phyloP scores from a whole-genome alignment of 2,888 invertebrate species.

The Andrena flavipes region DNA sequence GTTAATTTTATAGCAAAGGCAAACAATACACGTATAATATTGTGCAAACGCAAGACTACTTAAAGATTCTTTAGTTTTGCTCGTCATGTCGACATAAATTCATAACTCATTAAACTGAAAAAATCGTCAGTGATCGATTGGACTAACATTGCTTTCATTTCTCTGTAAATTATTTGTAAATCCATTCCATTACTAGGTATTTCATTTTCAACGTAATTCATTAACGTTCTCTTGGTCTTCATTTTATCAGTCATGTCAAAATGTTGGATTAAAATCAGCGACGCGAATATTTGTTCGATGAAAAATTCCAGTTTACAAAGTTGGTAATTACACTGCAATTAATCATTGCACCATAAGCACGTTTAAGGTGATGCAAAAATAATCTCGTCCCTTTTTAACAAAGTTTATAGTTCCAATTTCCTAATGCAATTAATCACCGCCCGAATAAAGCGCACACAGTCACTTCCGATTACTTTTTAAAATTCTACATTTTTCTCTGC shows the following conservation, averaged over 20 bases:
- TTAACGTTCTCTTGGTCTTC: neutral
- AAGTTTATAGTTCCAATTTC: conserved; percentile 6
- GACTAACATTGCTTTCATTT: neutral
- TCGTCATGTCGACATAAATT: too few species aligned
- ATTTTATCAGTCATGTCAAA: neutral
- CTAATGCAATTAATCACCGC: conserved; percentile 1
- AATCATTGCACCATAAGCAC: conserved; percentile 9
- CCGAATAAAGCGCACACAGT: neutral
- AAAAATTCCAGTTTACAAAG: neutral
- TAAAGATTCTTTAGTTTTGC: too few species aligned
- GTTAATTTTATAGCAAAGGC: too few species aligned
- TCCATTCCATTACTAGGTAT: neutral
- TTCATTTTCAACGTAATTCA: neutral
- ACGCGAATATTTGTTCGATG: neutral
- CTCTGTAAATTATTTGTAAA: neutral
- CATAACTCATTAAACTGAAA: neutral
- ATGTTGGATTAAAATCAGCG: neutral
- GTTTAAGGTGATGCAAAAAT: neutral
- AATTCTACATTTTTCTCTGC: neutral
- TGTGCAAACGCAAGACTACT: too few species aligned
- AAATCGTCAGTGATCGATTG: neutral
- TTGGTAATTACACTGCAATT: conserved; percentile 7
- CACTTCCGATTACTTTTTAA: neutral
- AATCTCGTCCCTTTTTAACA: neutral
- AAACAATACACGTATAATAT: too few species aligned